Evolutionary conservation across 2,113 vertebrate species (phyloP).

Genomic region (Upupa epops): DNA sequence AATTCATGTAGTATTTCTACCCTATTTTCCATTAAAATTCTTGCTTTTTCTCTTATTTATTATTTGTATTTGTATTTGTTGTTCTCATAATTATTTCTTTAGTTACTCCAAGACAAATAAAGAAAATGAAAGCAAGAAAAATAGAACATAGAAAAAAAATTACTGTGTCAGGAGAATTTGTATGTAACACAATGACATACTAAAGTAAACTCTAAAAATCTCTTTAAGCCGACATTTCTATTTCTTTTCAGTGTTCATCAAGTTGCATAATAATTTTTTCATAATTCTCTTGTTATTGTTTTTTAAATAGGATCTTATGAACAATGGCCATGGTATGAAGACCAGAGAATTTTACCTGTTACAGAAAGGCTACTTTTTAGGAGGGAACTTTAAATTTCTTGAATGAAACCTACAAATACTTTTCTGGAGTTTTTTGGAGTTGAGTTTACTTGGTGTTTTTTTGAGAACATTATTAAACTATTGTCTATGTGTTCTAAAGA

Average conservation of each 20-base stretch:
- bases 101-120: background rate
- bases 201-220: background rate
- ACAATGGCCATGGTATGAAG: background rate
- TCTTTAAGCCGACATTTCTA: background rate
- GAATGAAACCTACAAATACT: rapidly evolving
- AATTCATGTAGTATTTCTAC: background rate
- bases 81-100: background rate
- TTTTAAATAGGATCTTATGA: background rate
- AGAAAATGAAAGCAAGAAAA: background rate
- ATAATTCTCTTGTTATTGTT: background rate
- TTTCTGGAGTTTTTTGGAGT: background rate
- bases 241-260: background rate
- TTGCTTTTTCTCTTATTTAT: background rate
- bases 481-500: background rate
- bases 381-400: background rate
- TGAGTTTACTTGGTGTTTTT: too few species aligned
- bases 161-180: background rate
- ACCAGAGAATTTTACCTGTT: background rate
- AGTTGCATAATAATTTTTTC: background rate
- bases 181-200: background rate
- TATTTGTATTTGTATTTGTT: background rate
- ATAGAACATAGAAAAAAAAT: background rate
- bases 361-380: background rate
- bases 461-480: background rate
- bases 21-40: background rate